Evolutionary conservation across 2,797 vertebrate genomes (phyloP).

Genomic region (Karalla daura): DNA sequence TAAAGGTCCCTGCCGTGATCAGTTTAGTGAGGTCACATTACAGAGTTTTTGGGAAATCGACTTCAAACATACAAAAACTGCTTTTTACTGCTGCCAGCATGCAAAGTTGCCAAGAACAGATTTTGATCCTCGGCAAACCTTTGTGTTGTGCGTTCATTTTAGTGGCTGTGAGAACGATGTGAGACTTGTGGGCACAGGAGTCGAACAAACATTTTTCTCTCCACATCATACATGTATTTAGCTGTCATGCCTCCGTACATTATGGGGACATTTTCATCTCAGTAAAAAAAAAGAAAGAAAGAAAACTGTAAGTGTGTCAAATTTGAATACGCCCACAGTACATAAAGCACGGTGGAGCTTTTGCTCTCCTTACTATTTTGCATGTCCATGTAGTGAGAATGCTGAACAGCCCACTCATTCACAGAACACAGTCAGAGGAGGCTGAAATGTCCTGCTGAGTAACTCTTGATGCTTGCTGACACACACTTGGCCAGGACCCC

Average conservation of each 20-base stretch:
- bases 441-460: not conserved
- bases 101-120: conserved; percentile 57
- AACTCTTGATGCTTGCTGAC: not conserved
- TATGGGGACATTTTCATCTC: conserved; percentile 5
- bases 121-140: conserved; percentile 55
- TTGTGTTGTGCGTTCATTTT: conserved; percentile 33
- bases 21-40: conserved; percentile 31
- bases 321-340: not conserved
- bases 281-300: conserved; percentile 16
- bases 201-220: conserved; percentile 32
- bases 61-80: conserved; percentile 31
- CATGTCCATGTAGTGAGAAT: not conserved
- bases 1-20: conserved; percentile 30
- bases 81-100: conserved; percentile 45
- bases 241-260: conserved; percentile 1
- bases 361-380: not conserved
- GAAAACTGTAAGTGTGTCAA: conserved; percentile 5
- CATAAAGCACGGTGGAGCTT: not conserved
- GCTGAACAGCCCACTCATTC: not conserved
- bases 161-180: conserved; percentile 29
- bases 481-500: no score
- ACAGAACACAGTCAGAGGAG: not conserved
- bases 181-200: conserved; percentile 26
- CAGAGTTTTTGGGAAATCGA: conserved; percentile 35
- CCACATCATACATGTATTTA: conserved; percentile 6